phyloP scores from a whole-genome alignment of 1,140 invertebrate genomes.

The Babylonia areolata region DNA sequence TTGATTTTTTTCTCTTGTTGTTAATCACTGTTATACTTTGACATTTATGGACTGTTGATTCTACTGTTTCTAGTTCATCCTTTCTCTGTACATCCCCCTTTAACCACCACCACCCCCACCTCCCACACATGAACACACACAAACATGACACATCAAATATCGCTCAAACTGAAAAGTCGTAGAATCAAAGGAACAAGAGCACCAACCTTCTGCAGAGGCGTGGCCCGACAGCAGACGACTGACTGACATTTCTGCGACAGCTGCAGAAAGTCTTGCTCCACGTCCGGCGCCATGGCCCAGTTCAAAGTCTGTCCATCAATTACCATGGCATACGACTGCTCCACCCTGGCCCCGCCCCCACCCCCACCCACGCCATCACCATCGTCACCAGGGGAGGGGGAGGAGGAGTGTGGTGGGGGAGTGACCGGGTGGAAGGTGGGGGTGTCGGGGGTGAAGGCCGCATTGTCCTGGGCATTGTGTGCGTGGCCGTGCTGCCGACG shows the following conservation, averaged over 20 bases:
- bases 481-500: neutral
- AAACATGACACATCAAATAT: no score
- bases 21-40: no score
- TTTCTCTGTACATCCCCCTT: no score
- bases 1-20: no score
- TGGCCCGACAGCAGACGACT: slow-evolving; percentile 75
- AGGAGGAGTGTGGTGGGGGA: neutral
- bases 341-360: neutral
- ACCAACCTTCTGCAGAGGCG: slow-evolving; percentile 74
- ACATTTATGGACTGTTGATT: no score
- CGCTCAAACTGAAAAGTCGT: no score
- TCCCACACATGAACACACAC: neutral
- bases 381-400: no score
- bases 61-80: no score
- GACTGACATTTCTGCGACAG: slow-evolving; percentile 70
- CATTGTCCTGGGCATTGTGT: neutral
- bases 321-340: slow-evolving; percentile 83
- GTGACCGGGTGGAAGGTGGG: neutral
- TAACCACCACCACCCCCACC: neutral
- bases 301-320: slow-evolving; percentile 95
- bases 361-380: neutral
- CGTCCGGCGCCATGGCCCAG: slow-evolving; percentile 83
- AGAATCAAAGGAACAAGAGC: no score
- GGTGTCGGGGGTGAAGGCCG: neutral
- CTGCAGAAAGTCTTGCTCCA: slow-evolving; percentile 67